Conservation (phyloP, 2,888 invertebrate species). For the Aphidius colemani region DNA sequence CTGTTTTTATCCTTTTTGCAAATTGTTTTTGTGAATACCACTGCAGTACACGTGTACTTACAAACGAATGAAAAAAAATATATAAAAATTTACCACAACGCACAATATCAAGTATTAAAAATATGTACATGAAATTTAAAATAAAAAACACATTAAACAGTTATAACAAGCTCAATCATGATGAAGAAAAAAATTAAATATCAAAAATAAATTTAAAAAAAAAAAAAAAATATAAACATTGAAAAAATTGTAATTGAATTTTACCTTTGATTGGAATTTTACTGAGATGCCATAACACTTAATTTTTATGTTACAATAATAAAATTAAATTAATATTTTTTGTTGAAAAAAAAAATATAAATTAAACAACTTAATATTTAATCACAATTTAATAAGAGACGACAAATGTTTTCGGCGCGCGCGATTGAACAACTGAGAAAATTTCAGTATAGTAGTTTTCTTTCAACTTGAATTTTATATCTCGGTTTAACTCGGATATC, state of each 20-base stretch:
- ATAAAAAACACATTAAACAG: too few relatives aligned
- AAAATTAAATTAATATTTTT: background rate
- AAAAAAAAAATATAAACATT: too few relatives aligned
- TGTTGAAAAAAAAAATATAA: background rate
- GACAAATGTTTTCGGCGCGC: slow-evolving; percentile 29
- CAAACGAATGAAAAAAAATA: background rate
- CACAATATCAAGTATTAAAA: too few relatives aligned
- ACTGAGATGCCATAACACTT: slow-evolving; percentile 12
- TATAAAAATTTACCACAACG: background rate
- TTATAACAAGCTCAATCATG: too few relatives aligned
- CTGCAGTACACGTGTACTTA: background rate
- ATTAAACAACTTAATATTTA: slow-evolving; percentile 1
- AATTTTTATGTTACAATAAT: too few relatives aligned
- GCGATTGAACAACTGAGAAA: slow-evolving; percentile 54
- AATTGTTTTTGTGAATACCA: too few relatives aligned
- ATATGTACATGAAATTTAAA: too few relatives aligned
- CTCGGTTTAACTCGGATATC: slow-evolving; percentile 31
- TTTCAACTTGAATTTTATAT: slow-evolving; percentile 29
- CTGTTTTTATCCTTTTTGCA: too few relatives aligned
- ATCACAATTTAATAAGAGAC: slow-evolving; percentile 4
- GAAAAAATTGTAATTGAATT: too few relatives aligned
- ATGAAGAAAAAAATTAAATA: too few relatives aligned
- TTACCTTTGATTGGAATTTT: slow-evolving; percentile 6
- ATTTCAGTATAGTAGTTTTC: slow-evolving; percentile 40
- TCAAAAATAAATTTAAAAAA: too few relatives aligned